Conservation (phyloP, 2,888 invertebrate genomes). For the Drosophila anomelani region DNA sequence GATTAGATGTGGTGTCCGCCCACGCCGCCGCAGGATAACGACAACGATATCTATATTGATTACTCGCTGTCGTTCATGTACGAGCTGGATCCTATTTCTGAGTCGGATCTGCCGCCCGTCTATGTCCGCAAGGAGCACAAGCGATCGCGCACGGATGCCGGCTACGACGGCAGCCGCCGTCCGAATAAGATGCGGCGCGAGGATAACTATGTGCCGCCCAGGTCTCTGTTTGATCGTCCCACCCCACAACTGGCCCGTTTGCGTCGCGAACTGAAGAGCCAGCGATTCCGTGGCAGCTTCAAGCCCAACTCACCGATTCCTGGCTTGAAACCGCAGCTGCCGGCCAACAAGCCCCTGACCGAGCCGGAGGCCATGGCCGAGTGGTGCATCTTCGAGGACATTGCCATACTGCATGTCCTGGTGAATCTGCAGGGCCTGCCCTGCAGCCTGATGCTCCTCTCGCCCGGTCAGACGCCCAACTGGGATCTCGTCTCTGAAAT, state of each 20-base stretch:
- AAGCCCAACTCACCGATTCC: conserved; percentile 86
- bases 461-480: conserved; percentile 95
- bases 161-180: conserved; percentile 87
- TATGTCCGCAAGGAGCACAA: conserved; percentile 92
- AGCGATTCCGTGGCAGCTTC: conserved; percentile 88
- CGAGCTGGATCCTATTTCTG: conserved; percentile 90
- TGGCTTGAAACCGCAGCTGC: conserved; percentile 86
- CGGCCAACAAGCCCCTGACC: conserved; percentile 86
- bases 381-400: conserved; percentile 96
- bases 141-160: conserved; percentile 89
- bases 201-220: conserved; percentile 90
- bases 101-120: conserved; percentile 91
- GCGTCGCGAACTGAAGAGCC: conserved; percentile 91
- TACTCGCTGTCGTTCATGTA: conserved; percentile 93
- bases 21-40: conserved; percentile 95
- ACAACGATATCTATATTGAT: conserved; percentile 96
- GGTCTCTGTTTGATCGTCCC: conserved; percentile 92
- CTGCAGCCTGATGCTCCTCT: conserved; percentile 90
- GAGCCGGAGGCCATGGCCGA: conserved; percentile 91
- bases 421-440: conserved; percentile 91
- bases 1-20: conserved; percentile 98
- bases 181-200: conserved; percentile 89
- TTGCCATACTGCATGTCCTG: conserved; percentile 92
- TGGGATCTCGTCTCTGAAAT: conserved; percentile 98
- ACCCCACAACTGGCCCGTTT: conserved; percentile 90